Evolutionary conservation across 2,113 vertebrate genomes (phyloP).

Genomic region (Mystacornis crossleyi): DNA sequence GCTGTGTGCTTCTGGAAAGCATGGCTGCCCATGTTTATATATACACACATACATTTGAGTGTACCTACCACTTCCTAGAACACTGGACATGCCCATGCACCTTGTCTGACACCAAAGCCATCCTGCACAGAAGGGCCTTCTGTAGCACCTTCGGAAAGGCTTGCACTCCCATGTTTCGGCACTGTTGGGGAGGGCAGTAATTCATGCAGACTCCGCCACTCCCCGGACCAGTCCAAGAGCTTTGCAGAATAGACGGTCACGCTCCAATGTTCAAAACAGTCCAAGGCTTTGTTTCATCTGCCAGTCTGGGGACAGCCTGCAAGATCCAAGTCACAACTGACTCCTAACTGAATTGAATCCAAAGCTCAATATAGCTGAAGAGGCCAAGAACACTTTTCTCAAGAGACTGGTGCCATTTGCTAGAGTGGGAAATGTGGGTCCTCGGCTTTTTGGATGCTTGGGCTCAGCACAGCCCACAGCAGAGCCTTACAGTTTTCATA

Average conservation of each 20-base stretch:
- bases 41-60: neutral
- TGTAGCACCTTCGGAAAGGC: neutral
- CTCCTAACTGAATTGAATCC: conserved; percentile 25
- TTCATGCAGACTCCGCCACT: neutral
- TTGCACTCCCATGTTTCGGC: accelerated
- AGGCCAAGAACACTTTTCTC: conserved; percentile 37
- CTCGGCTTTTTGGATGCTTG: neutral
- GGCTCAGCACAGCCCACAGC: neutral
- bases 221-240: neutral
- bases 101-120: neutral
- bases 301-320: neutral
- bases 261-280: neutral
- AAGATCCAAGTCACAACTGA: conserved; percentile 2
- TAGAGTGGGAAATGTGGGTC: neutral
- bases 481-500: neutral
- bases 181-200: neutral
- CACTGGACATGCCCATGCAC: too few relatives aligned
- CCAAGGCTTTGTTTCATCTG: neutral
- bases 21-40: neutral
- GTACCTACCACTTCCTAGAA: neutral
- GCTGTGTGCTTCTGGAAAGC: neutral
- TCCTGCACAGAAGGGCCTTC: neutral
- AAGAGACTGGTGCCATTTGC: neutral
- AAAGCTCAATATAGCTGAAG: neutral
- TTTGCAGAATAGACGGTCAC: conserved; percentile 23